Evolutionary conservation across 1,140 invertebrate genomes (phyloP).

Genomic region (Psix sp.): DNA sequence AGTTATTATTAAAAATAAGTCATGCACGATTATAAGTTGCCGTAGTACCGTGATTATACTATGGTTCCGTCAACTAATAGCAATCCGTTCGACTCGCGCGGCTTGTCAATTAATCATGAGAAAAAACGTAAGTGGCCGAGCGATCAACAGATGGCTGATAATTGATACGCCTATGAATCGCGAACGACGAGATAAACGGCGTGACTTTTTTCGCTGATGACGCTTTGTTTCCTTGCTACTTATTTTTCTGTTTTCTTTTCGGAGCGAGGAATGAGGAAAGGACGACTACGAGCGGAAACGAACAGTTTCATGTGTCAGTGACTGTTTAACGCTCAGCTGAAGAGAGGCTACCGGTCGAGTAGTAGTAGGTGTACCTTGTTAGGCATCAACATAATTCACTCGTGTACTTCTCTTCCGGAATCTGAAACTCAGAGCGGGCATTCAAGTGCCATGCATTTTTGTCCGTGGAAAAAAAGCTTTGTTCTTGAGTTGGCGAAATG

Average conservation of each 20-base stretch:
- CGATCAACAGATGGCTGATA: constrained; percentile 17
- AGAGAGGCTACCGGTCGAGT: constrained; percentile 28
- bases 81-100: constrained; percentile 9
- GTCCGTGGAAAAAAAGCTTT: constrained; percentile 20
- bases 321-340: constrained; percentile 33
- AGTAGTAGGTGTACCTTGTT: constrained; percentile 55
- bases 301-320: constrained; percentile 35
- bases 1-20: constrained; percentile 49
- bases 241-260: constrained; percentile 11
- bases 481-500: constrained; percentile 28
- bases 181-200: constrained; percentile 17
- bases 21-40: constrained; percentile 39
- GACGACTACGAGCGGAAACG: constrained; percentile 19
- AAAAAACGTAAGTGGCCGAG: constrained; percentile 11
- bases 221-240: no score
- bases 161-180: constrained; percentile 20
- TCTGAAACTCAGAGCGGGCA: constrained; percentile 17
- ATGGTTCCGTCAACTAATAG: constrained; percentile 31
- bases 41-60: constrained; percentile 32
- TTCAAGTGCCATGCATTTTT: constrained; percentile 45
- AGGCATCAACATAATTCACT: constrained; percentile 50
- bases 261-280: constrained; percentile 39
- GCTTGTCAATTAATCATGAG: constrained; percentile 26
- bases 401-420: constrained; percentile 42
- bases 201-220: constrained; percentile 2